Evolutionary conservation across 1,140 invertebrate genomes (phyloP).

Genomic region (Drosophila tristis): DNA sequence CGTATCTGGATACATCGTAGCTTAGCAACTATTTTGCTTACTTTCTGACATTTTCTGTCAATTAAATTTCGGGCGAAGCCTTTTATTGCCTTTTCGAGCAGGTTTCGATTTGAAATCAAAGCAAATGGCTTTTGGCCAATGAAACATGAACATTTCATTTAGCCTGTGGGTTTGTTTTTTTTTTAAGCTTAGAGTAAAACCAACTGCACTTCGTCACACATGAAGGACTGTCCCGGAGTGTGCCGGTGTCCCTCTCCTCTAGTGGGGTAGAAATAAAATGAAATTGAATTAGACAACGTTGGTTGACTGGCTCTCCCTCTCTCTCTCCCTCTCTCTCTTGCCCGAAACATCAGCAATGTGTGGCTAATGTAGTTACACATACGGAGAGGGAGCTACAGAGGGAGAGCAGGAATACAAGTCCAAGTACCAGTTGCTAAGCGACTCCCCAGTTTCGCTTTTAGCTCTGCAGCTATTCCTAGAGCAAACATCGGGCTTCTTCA

Average conservation of each 20-base stretch:
- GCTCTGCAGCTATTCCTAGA: conserved; percentile 40
- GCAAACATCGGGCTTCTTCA: conserved; percentile 59
- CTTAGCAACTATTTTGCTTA: conserved; percentile 7
- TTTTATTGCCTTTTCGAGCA: conserved; percentile 40
- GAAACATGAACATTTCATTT: conserved; percentile 81
- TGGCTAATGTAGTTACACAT: conserved; percentile 29
- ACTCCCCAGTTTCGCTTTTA: not conserved
- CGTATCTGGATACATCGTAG: not conserved
- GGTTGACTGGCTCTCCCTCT: too few relatives aligned
- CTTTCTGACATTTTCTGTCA: conserved; percentile 30
- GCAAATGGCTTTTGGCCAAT: conserved; percentile 61
- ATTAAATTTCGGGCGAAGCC: conserved; percentile 36
- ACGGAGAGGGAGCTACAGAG: not conserved
- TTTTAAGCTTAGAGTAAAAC: conserved; percentile 13
- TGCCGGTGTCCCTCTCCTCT: not conserved
- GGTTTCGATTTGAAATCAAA: conserved; percentile 45
- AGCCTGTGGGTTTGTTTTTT: conserved; percentile 20
- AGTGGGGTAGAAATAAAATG: conserved; percentile 69
- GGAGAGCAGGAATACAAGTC: conserved; percentile 33
- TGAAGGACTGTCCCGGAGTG: conserved; percentile 22
- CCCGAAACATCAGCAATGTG: not conserved
- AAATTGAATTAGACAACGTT: conserved; percentile 75
- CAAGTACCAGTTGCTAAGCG: conserved; percentile 2
- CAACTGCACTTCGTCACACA: conserved; percentile 43
- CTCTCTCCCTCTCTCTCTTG: too few relatives aligned